Conservation (phyloP, 2,113 vertebrate species). For the Psammodynastes pulverulentus region DNA sequence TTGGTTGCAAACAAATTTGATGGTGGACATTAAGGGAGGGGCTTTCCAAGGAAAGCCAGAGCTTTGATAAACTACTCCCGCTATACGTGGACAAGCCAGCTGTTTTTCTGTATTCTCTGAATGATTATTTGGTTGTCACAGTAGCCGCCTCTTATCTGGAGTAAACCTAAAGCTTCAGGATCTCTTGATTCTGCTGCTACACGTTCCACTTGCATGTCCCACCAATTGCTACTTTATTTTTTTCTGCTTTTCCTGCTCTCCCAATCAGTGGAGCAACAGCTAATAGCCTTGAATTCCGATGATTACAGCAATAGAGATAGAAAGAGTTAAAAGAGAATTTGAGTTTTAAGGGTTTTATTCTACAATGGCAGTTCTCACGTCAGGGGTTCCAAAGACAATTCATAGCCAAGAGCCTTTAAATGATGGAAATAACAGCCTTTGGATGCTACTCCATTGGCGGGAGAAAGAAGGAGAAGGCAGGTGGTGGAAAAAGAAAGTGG, state of each 20-base stretch:
- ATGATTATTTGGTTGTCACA: not conserved
- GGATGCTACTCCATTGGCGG: not conserved
- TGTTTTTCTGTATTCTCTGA: not conserved
- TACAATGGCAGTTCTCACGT: not conserved
- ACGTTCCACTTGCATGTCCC: not conserved
- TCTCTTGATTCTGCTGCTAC: not conserved
- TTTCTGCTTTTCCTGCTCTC: not conserved
- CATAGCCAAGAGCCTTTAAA: not conserved
- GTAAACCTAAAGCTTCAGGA: not conserved
- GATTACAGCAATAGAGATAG: not conserved
- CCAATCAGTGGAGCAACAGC: not conserved
- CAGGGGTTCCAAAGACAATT: not conserved
- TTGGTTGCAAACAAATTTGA: not conserved
- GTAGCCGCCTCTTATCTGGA: not conserved
- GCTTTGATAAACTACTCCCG: not conserved
- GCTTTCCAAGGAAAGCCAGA: not conserved
- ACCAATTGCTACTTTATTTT: not conserved
- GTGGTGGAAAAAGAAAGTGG: not conserved
- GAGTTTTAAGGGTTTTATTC: not conserved
- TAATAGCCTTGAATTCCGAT: not conserved
- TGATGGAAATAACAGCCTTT: not conserved
- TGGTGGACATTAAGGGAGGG: not conserved
- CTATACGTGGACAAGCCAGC: not conserved
- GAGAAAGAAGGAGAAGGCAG: not conserved
- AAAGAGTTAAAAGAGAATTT: not conserved